Conservation (phyloP, 2,113 vertebrate genomes). For the Chaetops frenatus region DNA sequence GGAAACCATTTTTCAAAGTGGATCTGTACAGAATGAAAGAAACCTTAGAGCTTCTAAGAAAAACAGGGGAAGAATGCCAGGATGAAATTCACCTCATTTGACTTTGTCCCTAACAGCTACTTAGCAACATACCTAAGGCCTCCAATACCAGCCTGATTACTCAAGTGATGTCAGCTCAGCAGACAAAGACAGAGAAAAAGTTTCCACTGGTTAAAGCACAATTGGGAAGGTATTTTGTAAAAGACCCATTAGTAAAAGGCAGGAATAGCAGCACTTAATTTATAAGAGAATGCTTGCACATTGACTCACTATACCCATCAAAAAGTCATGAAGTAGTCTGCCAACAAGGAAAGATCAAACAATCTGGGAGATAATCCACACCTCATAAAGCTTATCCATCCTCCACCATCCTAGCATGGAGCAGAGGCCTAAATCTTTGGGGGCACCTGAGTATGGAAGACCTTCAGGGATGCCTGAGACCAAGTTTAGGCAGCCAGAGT, state of each 20-base stretch:
- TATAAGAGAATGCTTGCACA: neutral
- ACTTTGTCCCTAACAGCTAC: neutral
- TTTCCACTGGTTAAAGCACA: neutral
- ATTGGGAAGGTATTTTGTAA: neutral
- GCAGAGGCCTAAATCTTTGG: neutral
- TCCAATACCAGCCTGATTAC: too few species aligned
- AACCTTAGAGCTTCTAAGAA: neutral
- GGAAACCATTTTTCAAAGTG: neutral
- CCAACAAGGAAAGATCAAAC: neutral
- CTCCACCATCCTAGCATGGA: neutral
- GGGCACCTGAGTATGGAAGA: too few species aligned
- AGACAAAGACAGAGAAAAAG: too few species aligned
- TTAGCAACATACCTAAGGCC: too few species aligned
- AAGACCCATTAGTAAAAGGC: rapidly evolving
- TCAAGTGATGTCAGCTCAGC: too few species aligned
- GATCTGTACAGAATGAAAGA: neutral
- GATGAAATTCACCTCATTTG: neutral
- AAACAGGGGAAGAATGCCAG: neutral
- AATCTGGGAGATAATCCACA: neutral
- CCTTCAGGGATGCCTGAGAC: neutral
- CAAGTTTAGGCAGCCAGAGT: neutral
- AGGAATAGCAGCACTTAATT: neutral
- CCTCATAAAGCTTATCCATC: neutral
- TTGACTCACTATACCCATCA: neutral
- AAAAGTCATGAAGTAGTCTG: neutral